Evolutionary conservation across 2,888 invertebrate genomes (phyloP).

Genomic region (Patella depressa): DNA sequence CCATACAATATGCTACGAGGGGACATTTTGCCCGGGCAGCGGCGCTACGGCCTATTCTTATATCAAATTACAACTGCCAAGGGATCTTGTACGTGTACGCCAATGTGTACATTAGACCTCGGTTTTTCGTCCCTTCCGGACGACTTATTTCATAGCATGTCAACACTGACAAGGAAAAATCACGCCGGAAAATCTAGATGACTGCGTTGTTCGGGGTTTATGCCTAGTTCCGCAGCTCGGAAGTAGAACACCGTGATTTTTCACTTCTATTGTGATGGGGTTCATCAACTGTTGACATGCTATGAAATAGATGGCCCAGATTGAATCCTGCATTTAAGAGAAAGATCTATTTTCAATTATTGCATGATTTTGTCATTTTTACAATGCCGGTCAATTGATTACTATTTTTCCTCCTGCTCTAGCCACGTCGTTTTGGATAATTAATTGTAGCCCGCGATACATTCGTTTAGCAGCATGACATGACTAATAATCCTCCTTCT

Average conservation of each 20-base stretch:
- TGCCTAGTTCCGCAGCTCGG: neutral
- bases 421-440: neutral
- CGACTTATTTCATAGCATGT: too few species aligned
- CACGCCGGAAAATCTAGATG: too few species aligned
- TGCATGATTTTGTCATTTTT: slow-evolving; percentile 10
- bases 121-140: too few species aligned
- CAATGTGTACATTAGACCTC: too few species aligned
- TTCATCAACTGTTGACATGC: slow-evolving; percentile 17
- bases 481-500: slow-evolving; percentile 22
- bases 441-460: neutral
- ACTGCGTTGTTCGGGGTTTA: neutral
- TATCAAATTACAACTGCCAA: too few species aligned
- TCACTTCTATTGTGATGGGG: slow-evolving; percentile 20
- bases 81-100: too few species aligned
- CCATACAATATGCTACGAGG: too few species aligned
- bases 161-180: too few species aligned
- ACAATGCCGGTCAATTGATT: neutral
- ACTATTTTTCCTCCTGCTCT: too few species aligned
- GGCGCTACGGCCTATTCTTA: too few species aligned
- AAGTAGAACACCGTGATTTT: neutral
- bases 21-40: too few species aligned
- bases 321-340: slow-evolving; percentile 15
- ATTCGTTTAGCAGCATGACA: slow-evolving; percentile 25
- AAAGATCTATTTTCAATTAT: slow-evolving; percentile 14
- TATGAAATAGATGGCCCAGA: slow-evolving; percentile 25